Base-by-base conservation (phyloP, 1,140 invertebrate genomes). In the Temnothorax longispinosus region DNA sequence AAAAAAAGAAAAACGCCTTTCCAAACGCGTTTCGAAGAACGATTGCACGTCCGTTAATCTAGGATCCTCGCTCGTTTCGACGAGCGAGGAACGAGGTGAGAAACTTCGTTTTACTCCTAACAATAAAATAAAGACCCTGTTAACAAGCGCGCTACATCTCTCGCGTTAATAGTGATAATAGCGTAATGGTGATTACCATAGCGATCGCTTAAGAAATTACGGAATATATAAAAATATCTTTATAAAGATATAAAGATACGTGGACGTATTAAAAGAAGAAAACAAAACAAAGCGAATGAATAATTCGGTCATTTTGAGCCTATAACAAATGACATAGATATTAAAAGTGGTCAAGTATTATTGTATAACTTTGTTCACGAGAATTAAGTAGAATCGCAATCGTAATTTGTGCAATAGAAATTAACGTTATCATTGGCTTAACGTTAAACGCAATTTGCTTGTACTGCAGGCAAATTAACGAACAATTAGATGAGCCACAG, bases 361-460 rank as follows among this genome's bases (percentile, higher is more conserved):
- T 27, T 18, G 54, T 6, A 64, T 56, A 80, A 87, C 10, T 64
- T 89, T 87, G 88, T 72, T 77, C 60, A 69, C 5, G 15, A 41
- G 2, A 27, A 47, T 89, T 81, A 69, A 86, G 41, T 89, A 89
- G 52, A 80, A 60, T 58, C 5, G 11, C 52, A 41, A 64, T 32
- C 52, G 47, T 32, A 32, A 69, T 82, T 88, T 90, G 76, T 90
- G 76, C 85, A 58, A 69, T 58, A 18, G 38, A 82, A 56, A 58
- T 3, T 41, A 69, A 32, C 21, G 15, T n/a, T 72, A 50, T 56
- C n/a, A 71, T 56, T 58, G 35, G 41, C 15, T 47, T 32, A 80
- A 60, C 27, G 2, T 38, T 47, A 18, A 38, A 86, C 44, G 4
- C 21, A 21, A 21, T 21, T 21, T 21, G 21, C 8, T 67, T 32